A percentile compares a stretch with the other conserved stretches of the same genome.
Conservation (phyloP, 2,797 vertebrate species). For the Artibeus jamaicensis region DNA sequence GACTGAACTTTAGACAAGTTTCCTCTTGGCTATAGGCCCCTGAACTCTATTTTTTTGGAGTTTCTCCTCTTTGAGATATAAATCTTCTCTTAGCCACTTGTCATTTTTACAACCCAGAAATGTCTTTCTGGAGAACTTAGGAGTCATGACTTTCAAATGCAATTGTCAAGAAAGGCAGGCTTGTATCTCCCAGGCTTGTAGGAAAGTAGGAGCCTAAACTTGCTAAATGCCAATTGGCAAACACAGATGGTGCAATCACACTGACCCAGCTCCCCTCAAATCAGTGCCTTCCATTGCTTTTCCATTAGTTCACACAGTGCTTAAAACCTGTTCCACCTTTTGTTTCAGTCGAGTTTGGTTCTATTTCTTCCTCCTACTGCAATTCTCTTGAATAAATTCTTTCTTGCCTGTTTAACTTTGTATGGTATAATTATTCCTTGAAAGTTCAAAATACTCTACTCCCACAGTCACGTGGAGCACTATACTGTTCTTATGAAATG, state of each 20-base stretch:
- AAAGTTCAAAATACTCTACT: not conserved
- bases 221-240: not conserved
- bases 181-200: not conserved
- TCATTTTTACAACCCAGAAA: not conserved
- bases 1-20: not conserved
- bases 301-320: not conserved
- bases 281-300: not conserved
- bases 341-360: not conserved
- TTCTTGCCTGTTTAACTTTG: not conserved
- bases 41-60: not conserved
- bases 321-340: not conserved
- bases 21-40: not conserved
- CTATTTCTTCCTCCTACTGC: not conserved
- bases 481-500: not conserved
- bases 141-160: not conserved
- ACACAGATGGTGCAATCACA: not conserved
- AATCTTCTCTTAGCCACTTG: not conserved
- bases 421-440: not conserved
- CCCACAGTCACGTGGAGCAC: not conserved
- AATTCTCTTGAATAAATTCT: not conserved
- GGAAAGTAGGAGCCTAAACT: not conserved
- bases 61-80: not conserved
- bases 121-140: not conserved
- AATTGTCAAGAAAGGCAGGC: not conserved
- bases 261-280: not conserved